A percentile compares a stretch with the other conserved stretches of the same genome.
These are phyloP conservation scores for Caranx melampygus DNA, from an alignment of 2,113 vertebrate genomes.

Conservation along the genomic window DNA sequence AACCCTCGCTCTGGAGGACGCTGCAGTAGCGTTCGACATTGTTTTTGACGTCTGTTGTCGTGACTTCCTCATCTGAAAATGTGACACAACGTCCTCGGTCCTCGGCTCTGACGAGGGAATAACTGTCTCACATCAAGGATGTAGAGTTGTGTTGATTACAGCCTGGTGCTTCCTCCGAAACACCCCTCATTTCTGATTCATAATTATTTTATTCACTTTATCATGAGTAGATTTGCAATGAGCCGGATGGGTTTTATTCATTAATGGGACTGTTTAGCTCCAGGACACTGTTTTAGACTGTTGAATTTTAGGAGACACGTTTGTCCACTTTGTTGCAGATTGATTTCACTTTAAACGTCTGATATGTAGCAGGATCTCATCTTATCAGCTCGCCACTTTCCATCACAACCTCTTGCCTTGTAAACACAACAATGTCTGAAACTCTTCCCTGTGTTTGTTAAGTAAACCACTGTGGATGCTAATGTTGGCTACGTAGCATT, in stretches of 20 bases:
- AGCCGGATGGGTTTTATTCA: constrained; percentile 10
- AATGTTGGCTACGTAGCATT: too few species aligned
- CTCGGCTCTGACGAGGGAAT: constrained; percentile 38
- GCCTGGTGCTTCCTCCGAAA: background rate
- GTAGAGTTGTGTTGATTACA: constrained; percentile 44
- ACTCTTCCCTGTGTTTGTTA: too few species aligned
- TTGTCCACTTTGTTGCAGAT: background rate
- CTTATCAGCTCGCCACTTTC: too few species aligned
- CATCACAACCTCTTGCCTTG: too few species aligned
- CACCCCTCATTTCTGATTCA: too few species aligned
- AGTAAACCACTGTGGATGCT: too few species aligned
- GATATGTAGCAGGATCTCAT: too few species aligned
- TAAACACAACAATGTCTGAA: too few species aligned
- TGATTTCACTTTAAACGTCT: too few species aligned
- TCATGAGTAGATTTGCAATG: constrained; percentile 28
- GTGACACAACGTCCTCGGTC: constrained; percentile 39
- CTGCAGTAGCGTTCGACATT: constrained; percentile 20
- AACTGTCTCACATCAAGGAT: constrained; percentile 57
- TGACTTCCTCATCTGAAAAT: constrained; percentile 46
- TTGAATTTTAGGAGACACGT: background rate
- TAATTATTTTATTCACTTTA: constrained; percentile 29
- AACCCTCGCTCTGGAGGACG: constrained; percentile 18
- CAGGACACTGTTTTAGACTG: background rate
- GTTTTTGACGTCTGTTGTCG: constrained; percentile 45
- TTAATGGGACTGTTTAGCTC: too few species aligned